Evolutionary conservation across 2,113 vertebrate genomes (phyloP).

Genomic region (Rhea pennata): DNA sequence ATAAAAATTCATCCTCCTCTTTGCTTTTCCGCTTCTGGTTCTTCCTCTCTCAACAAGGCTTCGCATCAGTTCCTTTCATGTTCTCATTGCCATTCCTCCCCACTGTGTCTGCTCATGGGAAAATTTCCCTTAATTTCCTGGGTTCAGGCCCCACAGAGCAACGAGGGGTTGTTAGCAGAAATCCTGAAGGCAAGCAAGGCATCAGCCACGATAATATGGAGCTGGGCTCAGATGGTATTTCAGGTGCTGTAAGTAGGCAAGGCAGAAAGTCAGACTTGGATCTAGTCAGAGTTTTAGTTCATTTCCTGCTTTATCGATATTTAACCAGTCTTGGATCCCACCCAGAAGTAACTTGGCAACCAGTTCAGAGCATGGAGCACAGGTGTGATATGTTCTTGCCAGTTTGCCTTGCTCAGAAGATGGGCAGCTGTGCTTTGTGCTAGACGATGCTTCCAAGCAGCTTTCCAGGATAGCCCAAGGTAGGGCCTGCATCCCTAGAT

Average conservation of each 20-base stretch:
- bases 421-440: conserved; percentile 48
- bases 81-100: not conserved
- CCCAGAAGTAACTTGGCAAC: conserved; percentile 56
- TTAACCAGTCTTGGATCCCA: conserved; percentile 58
- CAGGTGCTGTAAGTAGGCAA: conserved; percentile 38
- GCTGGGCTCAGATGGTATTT: conserved; percentile 59
- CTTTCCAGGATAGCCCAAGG: conserved; percentile 62
- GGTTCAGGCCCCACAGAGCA: not conserved
- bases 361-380: conserved; percentile 60
- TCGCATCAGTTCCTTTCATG: not conserved
- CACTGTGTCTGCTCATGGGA: not conserved
- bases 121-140: not conserved
- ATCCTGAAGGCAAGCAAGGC: not conserved
- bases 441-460: conserved; percentile 13
- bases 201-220: accelerated
- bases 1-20: not conserved
- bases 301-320: conserved; percentile 69
- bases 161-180: not conserved
- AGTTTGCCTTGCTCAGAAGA: conserved; percentile 60
- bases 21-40: not conserved
- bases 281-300: conserved; percentile 22
- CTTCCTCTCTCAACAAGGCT: not conserved
- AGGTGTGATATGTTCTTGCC: conserved; percentile 60
- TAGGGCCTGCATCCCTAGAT: conserved; percentile 52
- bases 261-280: conserved; percentile 51